These are phyloP conservation scores for Magallana angulata DNA, from an alignment of 1,140 invertebrate genomes.

Conservation along the genomic window DNA sequence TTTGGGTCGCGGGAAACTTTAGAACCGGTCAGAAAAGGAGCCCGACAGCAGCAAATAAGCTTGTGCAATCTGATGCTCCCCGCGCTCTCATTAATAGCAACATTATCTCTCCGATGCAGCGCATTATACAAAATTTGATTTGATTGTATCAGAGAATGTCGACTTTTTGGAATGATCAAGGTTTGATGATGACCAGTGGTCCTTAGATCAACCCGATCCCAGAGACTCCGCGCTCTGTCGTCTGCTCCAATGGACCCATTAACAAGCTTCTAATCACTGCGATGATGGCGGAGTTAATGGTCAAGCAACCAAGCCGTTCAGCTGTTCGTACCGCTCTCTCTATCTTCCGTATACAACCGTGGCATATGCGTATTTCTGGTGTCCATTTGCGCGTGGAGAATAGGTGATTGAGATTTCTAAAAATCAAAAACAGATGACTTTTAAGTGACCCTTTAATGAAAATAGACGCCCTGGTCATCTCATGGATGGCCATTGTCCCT, in stretches of 20 bases:
- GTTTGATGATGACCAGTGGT: slow-evolving; percentile 31
- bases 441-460: slow-evolving; percentile 30
- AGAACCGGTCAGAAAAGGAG: background rate
- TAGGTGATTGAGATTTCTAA: slow-evolving; percentile 27
- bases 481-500: background rate
- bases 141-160: slow-evolving; percentile 31
- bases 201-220: slow-evolving; percentile 31
- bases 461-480: slow-evolving; percentile 15
- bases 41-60: slow-evolving; percentile 6
- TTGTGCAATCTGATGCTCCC: slow-evolving; percentile 29
- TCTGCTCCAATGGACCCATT: slow-evolving; percentile 19
- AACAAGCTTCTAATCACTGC: slow-evolving; percentile 25
- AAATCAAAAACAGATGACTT: slow-evolving; percentile 38
- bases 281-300: slow-evolving; percentile 32
- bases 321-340: slow-evolving; percentile 3
- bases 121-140: slow-evolving; percentile 37
- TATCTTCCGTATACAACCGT: slow-evolving; percentile 14
- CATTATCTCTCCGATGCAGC: slow-evolving; percentile 34
- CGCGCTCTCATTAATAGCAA: background rate
- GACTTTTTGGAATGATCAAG: slow-evolving; percentile 11
- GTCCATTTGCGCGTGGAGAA: slow-evolving; percentile 32
- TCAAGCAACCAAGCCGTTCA: slow-evolving; percentile 11
- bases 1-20: background rate
- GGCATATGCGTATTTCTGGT: slow-evolving; percentile 19
- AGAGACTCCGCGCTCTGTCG: background rate